These are phyloP conservation scores for Physocephala rufipes DNA, from an alignment of 2,888 invertebrate species.

Conservation along the genomic window DNA sequence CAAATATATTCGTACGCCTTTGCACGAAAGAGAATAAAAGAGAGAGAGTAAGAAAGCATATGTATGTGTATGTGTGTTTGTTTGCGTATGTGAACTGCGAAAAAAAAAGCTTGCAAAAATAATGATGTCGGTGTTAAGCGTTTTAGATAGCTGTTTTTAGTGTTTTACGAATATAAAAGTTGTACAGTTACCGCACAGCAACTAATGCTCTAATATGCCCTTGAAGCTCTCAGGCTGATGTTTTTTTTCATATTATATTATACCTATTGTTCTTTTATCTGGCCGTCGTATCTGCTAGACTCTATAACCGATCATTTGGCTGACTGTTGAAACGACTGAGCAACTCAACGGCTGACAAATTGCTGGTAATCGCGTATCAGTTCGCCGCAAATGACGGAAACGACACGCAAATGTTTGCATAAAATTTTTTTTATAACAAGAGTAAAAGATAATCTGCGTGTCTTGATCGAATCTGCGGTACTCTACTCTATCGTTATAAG, in stretches of 20 bases:
- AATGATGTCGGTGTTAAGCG: conserved; percentile 1
- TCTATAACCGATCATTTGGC: too few relatives aligned
- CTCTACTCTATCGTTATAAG: too few relatives aligned
- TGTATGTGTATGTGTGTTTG: not conserved
- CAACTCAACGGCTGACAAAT: too few relatives aligned
- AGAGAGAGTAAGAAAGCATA: not conserved
- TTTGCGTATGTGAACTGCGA: not conserved
- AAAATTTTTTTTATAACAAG: not conserved
- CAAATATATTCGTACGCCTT: conserved; percentile 33
- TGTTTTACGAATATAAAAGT: too few relatives aligned
- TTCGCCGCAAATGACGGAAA: conserved; percentile 9
- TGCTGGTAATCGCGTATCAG: not conserved
- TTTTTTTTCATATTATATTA: not conserved
- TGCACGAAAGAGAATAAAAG: conserved; percentile 30
- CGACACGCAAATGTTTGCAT: conserved; percentile 15
- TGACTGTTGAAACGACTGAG: too few relatives aligned
- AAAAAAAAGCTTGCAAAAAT: conserved; percentile 3
- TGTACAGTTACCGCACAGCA: conserved; percentile 31
- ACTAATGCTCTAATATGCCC: conserved; percentile 29
- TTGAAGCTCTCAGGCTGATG: conserved; percentile 6
- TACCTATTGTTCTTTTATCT: conserved; percentile 3
- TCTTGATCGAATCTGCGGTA: too few relatives aligned
- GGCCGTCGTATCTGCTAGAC: not conserved
- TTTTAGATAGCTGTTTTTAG: too few relatives aligned
- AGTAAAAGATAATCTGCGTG: not conserved